Percentiles rank a stretch among this genome's conserved stretches.
Evolutionary conservation across 1,140 invertebrate species (phyloP).

Genomic region (Pachyrhynchus sulphureomaculatus): DNA sequence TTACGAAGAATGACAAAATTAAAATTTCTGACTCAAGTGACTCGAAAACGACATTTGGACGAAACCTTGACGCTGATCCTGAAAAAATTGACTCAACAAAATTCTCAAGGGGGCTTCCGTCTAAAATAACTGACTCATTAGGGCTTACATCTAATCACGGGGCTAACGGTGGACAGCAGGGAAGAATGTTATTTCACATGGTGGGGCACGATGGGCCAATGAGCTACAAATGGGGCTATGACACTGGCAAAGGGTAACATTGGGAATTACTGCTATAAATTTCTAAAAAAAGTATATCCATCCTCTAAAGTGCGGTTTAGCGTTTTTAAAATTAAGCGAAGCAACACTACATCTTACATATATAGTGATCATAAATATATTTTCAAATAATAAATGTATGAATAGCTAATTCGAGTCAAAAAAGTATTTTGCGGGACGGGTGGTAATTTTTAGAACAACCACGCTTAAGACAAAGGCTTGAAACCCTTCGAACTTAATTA

Average conservation of each 20-base stretch:
- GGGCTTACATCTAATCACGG: slow-evolving; percentile 8
- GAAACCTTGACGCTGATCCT: not conserved
- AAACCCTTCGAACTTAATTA: too few species aligned
- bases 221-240: slow-evolving; percentile 84
- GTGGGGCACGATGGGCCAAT: slow-evolving; percentile 77
- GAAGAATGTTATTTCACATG: slow-evolving; percentile 56
- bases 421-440: too few species aligned
- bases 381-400: too few species aligned
- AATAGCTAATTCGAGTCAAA: too few species aligned
- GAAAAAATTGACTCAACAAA: slow-evolving; percentile 4
- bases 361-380: too few species aligned
- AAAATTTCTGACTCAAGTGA: not conserved
- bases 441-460: too few species aligned
- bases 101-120: slow-evolving; percentile 10
- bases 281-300: too few species aligned
- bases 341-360: too few species aligned
- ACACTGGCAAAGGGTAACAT: slow-evolving; percentile 77
- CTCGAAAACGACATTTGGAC: slow-evolving; percentile 6
- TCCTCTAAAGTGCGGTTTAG: not conserved
- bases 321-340: too few species aligned
- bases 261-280: not conserved
- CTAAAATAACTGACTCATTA: slow-evolving; percentile 17
- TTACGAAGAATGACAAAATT: not conserved
- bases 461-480: too few species aligned
- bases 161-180: not conserved